A percentile compares a stretch with the other conserved stretches of the same genome.
Evolutionary conservation across 2,888 invertebrate species (phyloP).

Genomic region (Pemphredon lugubris): DNA sequence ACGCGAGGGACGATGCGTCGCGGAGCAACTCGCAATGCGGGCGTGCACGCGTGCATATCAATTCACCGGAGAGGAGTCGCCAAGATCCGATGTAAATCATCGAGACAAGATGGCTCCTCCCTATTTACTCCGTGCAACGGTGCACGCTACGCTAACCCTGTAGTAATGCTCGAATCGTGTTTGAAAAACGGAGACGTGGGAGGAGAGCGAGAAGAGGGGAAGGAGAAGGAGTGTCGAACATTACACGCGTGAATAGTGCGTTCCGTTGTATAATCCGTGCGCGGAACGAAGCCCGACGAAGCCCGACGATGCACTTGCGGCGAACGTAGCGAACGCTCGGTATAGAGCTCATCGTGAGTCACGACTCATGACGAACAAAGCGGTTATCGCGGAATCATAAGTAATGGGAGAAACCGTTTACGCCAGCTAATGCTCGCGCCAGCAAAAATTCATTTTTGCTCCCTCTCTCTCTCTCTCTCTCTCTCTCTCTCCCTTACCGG

Average conservation of each 20-base stretch:
- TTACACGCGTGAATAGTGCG: constrained; percentile 59
- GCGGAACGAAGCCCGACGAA: background rate
- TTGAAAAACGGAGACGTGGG: constrained; percentile 42
- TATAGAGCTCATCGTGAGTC: constrained; percentile 28
- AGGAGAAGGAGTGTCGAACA: constrained; percentile 20
- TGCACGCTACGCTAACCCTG: constrained; percentile 33
- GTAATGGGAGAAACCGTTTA: constrained; percentile 21
- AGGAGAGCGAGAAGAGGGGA: background rate
- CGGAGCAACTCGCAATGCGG: constrained; percentile 32
- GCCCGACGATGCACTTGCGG: constrained; percentile 36
- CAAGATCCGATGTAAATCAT: constrained; percentile 77
- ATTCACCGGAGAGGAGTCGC: constrained; percentile 64
- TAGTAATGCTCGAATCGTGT: constrained; percentile 53
- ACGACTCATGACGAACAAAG: constrained; percentile 36
- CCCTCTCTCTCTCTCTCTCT: constrained; percentile 1
- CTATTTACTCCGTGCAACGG: constrained; percentile 65
- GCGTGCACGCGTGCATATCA: constrained; percentile 51
- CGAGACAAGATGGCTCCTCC: constrained; percentile 72
- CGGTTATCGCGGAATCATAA: constrained; percentile 45
- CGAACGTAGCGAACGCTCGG: constrained; percentile 2
- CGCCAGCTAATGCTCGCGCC: background rate
- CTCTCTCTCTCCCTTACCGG: background rate
- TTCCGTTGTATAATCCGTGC: constrained; percentile 52
- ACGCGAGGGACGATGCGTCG: background rate
- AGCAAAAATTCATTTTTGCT: constrained; percentile 38